Evolutionary conservation across 2,113 vertebrate species (phyloP), one percentile per base, ranked within the genome.

Genomic region (Neolamprologus modestus): DNA sequence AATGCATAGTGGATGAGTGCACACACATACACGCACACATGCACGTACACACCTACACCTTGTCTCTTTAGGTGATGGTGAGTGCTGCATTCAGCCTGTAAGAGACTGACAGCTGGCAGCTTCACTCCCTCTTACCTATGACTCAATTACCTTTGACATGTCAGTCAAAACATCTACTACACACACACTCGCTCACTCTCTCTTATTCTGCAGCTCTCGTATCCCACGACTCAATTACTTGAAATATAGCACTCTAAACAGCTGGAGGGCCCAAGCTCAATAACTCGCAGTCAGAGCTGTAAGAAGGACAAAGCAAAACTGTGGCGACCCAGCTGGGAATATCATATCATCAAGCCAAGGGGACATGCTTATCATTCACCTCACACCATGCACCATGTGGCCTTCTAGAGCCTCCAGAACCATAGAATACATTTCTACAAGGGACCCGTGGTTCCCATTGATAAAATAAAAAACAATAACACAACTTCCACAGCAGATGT

Each of bases 61-160:
- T 80, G 81, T 91, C 87, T 87, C 31, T 91, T 85, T 85, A 83
- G 84, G 85, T 90, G 88, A 83, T 83, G 37, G 35, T 71, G 9
- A 85, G 61, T 83, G 55, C 33, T 87, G 81, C 80, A 91, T 90
- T 88, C 90, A 87, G 40, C 73, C 59, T 86, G 45, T 81, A 84
- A 76, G 66, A 94, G 66, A 94, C 71, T 94, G 94, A 92, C 93
- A 95, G 87, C 92, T 95, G 93, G 91, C 85, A 92, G 92, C 87
- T 93, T 91, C 82, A 59, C 81, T 94, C 53, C 91, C 53, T 61
- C 84, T 68, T 89, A 84, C 87, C 84, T 89, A 78, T 50, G 8
- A 88, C 81, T 91, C 94, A 95, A 93, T 92, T 91, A 93, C 85
- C 83, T 91, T 89, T 87, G 88, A 87, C 85, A 88, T 89, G 52